Evolutionary conservation across 2,888 invertebrate species (phyloP).

Genomic region (Chrysina gloriosa): DNA sequence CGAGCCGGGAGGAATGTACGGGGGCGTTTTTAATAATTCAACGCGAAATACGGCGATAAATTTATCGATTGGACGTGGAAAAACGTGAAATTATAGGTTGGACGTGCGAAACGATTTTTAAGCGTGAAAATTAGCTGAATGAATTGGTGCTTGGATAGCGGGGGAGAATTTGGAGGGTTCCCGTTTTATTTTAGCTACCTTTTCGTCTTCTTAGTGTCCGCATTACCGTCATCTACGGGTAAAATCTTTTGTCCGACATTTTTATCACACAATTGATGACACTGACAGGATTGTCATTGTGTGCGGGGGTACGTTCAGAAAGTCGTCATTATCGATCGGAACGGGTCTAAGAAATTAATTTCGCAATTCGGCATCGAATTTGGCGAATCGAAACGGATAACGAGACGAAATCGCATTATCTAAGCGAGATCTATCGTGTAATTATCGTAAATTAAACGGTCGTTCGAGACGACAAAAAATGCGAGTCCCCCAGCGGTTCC

Average conservation of each 20-base stretch:
- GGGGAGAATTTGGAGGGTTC: not conserved
- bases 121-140: not conserved
- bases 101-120: not conserved
- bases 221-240: conserved; percentile 65
- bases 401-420: too few species aligned
- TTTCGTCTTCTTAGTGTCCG: conserved; percentile 66
- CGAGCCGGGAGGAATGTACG: not conserved
- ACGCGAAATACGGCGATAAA: conserved; percentile 35
- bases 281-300: conserved; percentile 21
- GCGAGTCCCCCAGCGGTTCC: too few species aligned
- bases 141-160: not conserved
- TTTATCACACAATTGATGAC: conserved; percentile 25
- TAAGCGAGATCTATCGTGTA: too few species aligned
- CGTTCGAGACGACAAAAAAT: too few species aligned
- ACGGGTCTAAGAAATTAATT: too few species aligned
- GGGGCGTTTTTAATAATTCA: conserved; percentile 19
- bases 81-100: conserved; percentile 10
- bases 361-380: too few species aligned
- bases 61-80: conserved; percentile 39
- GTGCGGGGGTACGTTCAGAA: conserved; percentile 14
- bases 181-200: conserved; percentile 59
- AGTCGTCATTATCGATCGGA: not conserved
- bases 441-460: too few species aligned
- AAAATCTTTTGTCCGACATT: conserved; percentile 66
- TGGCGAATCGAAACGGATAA: too few species aligned